A percentile compares a stretch with the other conserved stretches of the same genome.
phyloP scores from a whole-genome alignment of 1,140 invertebrate species.

The Pemphigus obesinymphae region DNA sequence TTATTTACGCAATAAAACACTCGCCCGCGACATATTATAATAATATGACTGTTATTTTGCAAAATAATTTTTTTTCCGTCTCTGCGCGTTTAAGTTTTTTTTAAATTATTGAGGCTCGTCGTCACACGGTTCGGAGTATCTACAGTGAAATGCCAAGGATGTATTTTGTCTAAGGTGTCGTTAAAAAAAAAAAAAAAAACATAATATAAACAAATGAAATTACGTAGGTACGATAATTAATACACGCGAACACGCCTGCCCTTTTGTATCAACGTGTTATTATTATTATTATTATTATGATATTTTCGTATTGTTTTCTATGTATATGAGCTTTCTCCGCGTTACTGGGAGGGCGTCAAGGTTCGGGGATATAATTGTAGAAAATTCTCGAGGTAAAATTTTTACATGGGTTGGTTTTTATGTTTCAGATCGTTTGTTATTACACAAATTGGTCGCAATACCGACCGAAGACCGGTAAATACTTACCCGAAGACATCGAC shows the following conservation, averaged over 20 bases:
- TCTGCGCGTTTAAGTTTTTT: not conserved
- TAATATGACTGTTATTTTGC: not conserved
- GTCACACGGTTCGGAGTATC: not conserved
- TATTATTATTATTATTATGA: conserved; percentile 10
- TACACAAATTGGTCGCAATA: conserved; percentile 98
- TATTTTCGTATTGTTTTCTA: too few species aligned
- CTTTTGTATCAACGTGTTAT: not conserved
- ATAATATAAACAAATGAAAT: too few species aligned
- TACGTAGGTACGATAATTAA: conserved; percentile 9
- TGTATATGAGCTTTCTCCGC: too few species aligned
- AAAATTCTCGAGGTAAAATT: not conserved
- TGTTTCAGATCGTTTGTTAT: conserved; percentile 78
- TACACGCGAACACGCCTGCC: not conserved
- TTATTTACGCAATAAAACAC: not conserved
- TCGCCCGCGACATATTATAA: not conserved
- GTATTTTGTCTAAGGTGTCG: not conserved
- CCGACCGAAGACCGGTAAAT: conserved; percentile 86
- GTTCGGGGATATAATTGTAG: not conserved
- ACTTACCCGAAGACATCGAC: conserved; percentile 89
- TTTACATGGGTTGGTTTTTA: too few species aligned
- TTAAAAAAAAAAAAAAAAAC: not conserved
- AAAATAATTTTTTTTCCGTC: not conserved
- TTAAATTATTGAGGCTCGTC: not conserved
- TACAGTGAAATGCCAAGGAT: not conserved
- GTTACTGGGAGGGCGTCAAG: not conserved